A percentile compares a stretch with the other conserved stretches of the same genome.
phyloP scores from a whole-genome alignment of 30 jellyfish, hydroid and myxozoan genomes.

The Nemopilema nomurai region DNA sequence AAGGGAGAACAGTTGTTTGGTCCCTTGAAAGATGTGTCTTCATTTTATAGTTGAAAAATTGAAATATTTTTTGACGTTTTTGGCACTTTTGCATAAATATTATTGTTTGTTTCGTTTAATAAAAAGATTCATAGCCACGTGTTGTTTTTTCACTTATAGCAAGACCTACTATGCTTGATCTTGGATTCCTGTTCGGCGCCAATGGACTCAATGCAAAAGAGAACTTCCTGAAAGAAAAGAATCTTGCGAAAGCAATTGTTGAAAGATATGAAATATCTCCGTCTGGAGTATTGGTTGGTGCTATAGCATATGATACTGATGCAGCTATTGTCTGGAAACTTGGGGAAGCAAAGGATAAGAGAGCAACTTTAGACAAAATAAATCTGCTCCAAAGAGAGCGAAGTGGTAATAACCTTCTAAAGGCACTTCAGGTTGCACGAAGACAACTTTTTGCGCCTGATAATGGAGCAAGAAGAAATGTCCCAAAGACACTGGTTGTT shows the following conservation, averaged over 20 bases:
- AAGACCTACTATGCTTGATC: conserved; percentile 14
- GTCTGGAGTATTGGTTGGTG: conserved; percentile 48
- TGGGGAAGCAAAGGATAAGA: conserved; percentile 19
- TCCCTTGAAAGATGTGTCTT: no score
- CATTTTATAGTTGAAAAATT: no score
- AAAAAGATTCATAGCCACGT: no score
- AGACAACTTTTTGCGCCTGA: conserved; percentile 17
- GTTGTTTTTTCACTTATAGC: conserved; percentile 24
- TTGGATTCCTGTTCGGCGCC: conserved; percentile 52
- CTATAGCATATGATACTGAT: conserved; percentile 37
- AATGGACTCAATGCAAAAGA: conserved; percentile 13
- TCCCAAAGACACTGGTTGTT: conserved; percentile 45
- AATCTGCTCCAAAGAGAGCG: conserved; percentile 14
- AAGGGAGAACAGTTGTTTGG: no score
- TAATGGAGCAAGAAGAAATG: conserved; percentile 46
- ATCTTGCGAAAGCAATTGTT: conserved; percentile 20
- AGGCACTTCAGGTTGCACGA: conserved; percentile 51
- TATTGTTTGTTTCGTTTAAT: background rate
- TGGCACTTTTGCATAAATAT: background rate
- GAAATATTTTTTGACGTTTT: background rate
- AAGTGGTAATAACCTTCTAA: conserved; percentile 30
- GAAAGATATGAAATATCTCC: conserved; percentile 23
- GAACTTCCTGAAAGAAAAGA: conserved; percentile 39
- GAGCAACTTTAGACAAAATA: conserved; percentile 5
- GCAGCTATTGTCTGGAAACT: conserved; percentile 43